Conservation (phyloP, 2,113 vertebrate genomes). For the Phasianus colchicus region DNA sequence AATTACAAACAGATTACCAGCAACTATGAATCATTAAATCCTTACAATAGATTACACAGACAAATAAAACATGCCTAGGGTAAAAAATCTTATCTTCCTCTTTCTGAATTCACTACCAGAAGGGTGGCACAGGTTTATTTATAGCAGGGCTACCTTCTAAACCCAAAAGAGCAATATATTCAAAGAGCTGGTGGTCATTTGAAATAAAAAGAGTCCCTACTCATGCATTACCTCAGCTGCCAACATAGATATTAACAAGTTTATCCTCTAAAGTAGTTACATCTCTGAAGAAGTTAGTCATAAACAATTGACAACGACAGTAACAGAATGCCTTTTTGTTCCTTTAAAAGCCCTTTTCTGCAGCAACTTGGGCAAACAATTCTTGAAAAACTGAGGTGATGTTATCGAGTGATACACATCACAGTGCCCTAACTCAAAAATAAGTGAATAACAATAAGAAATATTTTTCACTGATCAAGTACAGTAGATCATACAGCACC, state of each 20-base stretch:
- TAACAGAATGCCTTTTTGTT: background rate
- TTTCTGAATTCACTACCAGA: conserved; percentile 12
- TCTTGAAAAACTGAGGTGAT: background rate
- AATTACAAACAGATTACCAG: conserved; percentile 64
- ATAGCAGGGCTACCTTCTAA: background rate
- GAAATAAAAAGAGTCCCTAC: background rate
- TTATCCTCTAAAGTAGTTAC: background rate
- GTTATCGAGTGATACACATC: background rate
- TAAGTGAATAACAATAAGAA: background rate
- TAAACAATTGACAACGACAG: background rate
- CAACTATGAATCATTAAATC: conserved; percentile 39
- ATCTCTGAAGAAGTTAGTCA: background rate
- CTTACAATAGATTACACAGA: conserved; percentile 42
- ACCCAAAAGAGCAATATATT: background rate
- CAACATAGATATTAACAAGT: background rate
- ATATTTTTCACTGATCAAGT: background rate
- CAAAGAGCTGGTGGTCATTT: background rate
- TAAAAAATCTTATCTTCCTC: conserved; percentile 32
- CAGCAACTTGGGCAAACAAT: background rate
- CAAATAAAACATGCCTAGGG: conserved; percentile 39
- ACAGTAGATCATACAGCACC: background rate
- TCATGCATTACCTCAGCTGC: background rate
- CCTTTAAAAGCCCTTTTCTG: background rate
- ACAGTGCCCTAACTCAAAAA: background rate
- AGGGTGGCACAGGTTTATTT: background rate